These are phyloP conservation scores for Saccostrea echinata DNA, from an alignment of 1,140 invertebrate genomes.

Conservation along the genomic window DNA sequence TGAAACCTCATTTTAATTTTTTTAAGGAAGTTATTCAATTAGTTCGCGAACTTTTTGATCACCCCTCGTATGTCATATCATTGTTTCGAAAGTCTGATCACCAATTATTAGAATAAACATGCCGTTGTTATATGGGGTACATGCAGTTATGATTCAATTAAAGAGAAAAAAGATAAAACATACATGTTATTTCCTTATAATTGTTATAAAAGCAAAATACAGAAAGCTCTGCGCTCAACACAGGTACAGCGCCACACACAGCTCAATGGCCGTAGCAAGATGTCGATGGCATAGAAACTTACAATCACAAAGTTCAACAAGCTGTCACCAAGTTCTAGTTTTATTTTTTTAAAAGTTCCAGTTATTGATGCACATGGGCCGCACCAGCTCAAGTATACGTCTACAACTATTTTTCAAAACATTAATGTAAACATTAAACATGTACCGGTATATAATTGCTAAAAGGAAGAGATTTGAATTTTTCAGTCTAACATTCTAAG, in stretches of 20 bases:
- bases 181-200: background rate
- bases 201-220: slow-evolving; percentile 23
- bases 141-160: background rate
- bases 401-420: slow-evolving; percentile 85
- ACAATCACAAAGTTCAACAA: slow-evolving; percentile 89
- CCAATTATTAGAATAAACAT: background rate
- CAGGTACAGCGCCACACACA: background rate
- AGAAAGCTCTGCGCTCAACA: background rate
- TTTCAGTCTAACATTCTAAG: background rate
- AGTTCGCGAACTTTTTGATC: too few relatives aligned
- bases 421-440: background rate
- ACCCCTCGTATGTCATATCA: too few relatives aligned
- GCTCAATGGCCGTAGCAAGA: background rate
- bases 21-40: too few relatives aligned
- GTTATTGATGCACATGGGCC: slow-evolving; percentile 93
- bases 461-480: background rate
- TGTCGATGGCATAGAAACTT: slow-evolving; percentile 71
- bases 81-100: too few relatives aligned
- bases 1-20: too few relatives aligned
- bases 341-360: slow-evolving; percentile 91
- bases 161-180: background rate
- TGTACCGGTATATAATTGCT: too few relatives aligned
- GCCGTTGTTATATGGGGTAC: background rate
- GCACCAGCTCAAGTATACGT: slow-evolving; percentile 94
- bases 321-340: slow-evolving; percentile 92